Evolutionary conservation across 2,888 invertebrate genomes (phyloP).

Genomic region (Achlya flavicornis): DNA sequence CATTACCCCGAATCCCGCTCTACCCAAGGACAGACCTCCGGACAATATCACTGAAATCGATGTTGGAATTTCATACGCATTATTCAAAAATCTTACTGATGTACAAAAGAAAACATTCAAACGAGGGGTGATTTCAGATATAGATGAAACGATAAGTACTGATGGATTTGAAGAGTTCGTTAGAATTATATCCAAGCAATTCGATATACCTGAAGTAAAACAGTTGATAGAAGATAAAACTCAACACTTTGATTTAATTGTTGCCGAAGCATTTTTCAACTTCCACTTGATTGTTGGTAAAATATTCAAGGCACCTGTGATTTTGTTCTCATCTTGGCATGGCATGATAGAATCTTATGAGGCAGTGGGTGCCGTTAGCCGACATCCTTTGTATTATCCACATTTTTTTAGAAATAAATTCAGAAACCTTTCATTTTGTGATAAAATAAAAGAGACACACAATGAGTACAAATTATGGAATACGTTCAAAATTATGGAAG

Average conservation of each 20-base stretch:
- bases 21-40: slow-evolving; percentile 20
- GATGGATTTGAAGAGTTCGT: slow-evolving; percentile 13
- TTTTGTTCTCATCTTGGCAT: slow-evolving; percentile 39
- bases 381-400: slow-evolving; percentile 39
- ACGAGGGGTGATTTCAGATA: slow-evolving; percentile 29
- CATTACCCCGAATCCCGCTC: slow-evolving; percentile 17
- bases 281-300: slow-evolving; percentile 35
- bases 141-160: slow-evolving; percentile 2
- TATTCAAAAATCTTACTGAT: background rate
- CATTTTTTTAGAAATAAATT: slow-evolving; percentile 29
- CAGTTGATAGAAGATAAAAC: slow-evolving; percentile 35
- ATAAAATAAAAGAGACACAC: slow-evolving; percentile 31
- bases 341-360: slow-evolving; percentile 32
- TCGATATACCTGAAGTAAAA: slow-evolving; percentile 26
- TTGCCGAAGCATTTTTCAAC: slow-evolving; percentile 37
- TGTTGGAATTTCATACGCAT: slow-evolving; percentile 9
- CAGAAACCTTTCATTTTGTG: slow-evolving; percentile 25
- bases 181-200: slow-evolving; percentile 16
- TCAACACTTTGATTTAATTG: slow-evolving; percentile 45
- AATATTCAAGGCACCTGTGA: slow-evolving; percentile 40
- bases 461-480: slow-evolving; percentile 29
- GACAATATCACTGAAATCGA: slow-evolving; percentile 27
- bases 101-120: slow-evolving; percentile 12
- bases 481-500: slow-evolving; percentile 1
- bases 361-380: slow-evolving; percentile 34